Evolutionary conservation across 2,888 invertebrate species (phyloP).

Genomic region (Brachyptera risi): DNA sequence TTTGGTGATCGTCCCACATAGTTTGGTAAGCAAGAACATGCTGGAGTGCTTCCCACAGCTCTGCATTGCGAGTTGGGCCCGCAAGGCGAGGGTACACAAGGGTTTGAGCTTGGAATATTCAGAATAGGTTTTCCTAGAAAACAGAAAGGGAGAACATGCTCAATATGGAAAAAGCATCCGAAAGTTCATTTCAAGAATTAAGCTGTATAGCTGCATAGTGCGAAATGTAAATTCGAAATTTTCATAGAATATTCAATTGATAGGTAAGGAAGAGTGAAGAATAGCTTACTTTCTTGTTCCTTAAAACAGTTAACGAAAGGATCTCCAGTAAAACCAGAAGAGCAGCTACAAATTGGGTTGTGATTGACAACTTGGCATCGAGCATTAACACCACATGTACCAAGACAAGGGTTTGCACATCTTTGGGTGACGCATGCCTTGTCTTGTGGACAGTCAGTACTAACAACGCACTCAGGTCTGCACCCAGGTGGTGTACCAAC

Average conservation of each 20-base stretch:
- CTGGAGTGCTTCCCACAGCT: conserved; percentile 51
- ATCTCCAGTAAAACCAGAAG: conserved; percentile 73
- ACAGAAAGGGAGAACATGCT: not conserved
- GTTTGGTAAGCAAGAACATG: conserved; percentile 53
- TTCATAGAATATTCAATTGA: too few relatives aligned
- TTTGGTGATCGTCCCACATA: conserved; percentile 60
- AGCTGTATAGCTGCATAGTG: too few relatives aligned
- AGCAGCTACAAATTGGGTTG: conserved; percentile 82
- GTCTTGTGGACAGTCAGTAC: conserved; percentile 76
- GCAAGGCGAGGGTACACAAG: conserved; percentile 64
- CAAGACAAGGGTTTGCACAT: conserved; percentile 77
- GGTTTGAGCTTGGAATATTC: conserved; percentile 45
- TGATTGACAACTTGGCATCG: conserved; percentile 81
- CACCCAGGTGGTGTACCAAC: conserved; percentile 77
- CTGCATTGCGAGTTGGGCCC: conserved; percentile 55
- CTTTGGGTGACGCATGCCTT: conserved; percentile 76
- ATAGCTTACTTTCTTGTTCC: conserved; percentile 57
- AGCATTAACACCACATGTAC: conserved; percentile 76
- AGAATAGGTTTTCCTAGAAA: conserved; percentile 29
- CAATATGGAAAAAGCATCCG: not conserved
- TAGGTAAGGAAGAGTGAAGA: too few relatives aligned
- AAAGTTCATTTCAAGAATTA: not conserved
- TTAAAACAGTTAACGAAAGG: conserved; percentile 66
- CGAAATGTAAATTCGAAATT: too few relatives aligned
- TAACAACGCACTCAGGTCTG: conserved; percentile 77